Evolutionary conservation across 2,797 vertebrate species (phyloP), one percentile per base, ranked within the genome.

Genomic region (Ispidina picta): DNA sequence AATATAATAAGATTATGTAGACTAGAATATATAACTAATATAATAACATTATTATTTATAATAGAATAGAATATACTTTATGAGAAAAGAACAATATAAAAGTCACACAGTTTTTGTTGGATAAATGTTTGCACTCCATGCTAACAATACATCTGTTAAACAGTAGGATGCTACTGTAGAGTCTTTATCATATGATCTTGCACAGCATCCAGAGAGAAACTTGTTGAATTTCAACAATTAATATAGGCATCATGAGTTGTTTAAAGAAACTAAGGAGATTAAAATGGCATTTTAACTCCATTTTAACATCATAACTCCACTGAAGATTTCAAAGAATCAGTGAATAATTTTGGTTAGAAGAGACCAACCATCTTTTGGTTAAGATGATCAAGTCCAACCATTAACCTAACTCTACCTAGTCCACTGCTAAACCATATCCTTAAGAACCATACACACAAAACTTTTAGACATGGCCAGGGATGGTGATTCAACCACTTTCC

Each of bases 221-320:
- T 83, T 84, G 78, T 86, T 97, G 95, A 96, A 33, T 97, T 97
- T 97, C 90, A 95, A 77, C 51, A 85, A 96, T 93, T 95, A 95
- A 91, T 94, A 91, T 85, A 96, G 92, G 48, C 66, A 88, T 88
- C 60, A 86, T 88, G 62, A 85, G 71, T 70, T 96, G 68, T 92
- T 93, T 78, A 88, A 95, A 95, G 82, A 96, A 97, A 87, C 46
- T 66, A 85, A 96, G 62, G 64, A 96, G 92, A 95, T 97, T 92
- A 94, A 97, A 97, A 96, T 95, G 68, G 93, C 86, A 96, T 37
- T 84, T 92, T n/a, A n/a, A n/a, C n/a, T n/a, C n/a, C n/a, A n/a
- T n/a, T n/a, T n/a, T n/a, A n/a, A n/a, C n/a, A n/a, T n/a, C 64
- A 88, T 93, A 95, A 92, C 62, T 93, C 90, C 83, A 92, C 72